These are phyloP conservation scores for Hippocampus abdominalis DNA, from an alignment of 2,113 vertebrate species.

Conservation along the genomic window DNA sequence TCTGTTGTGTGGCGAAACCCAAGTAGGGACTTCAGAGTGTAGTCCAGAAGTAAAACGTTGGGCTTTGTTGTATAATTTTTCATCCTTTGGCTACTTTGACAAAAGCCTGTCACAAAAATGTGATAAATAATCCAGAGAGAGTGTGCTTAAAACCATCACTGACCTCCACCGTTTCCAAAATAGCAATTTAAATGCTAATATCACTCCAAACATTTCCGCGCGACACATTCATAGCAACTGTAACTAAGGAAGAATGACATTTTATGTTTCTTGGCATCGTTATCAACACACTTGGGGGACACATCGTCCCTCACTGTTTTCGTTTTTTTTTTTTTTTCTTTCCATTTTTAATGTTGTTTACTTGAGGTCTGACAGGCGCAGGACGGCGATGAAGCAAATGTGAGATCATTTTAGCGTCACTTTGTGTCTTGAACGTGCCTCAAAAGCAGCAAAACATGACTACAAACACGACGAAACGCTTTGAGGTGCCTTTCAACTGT, in stretches of 20 bases:
- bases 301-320: not conserved
- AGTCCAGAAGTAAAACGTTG: too few species aligned
- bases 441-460: not conserved
- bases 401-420: not conserved
- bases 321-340: too few species aligned
- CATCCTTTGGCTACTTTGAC: not conserved
- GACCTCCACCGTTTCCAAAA: not conserved
- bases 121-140: too few species aligned
- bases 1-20: too few species aligned
- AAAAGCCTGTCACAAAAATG: not conserved
- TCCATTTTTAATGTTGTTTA: not conserved
- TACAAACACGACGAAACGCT: constrained; percentile 8
- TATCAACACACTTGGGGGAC: not conserved
- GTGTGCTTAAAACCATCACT: not conserved
- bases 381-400: not conserved
- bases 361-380: not conserved
- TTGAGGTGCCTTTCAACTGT: constrained; percentile 3
- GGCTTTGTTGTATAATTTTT: not conserved
- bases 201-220: not conserved
- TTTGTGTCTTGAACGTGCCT: not conserved
- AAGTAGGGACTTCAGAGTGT: too few species aligned
- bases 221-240: not conserved
- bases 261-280: not conserved
- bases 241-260: constrained; percentile 1
- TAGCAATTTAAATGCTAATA: not conserved